phyloP scores from a whole-genome alignment of 2,113 vertebrate species.

The Brachypodius melanocephalos region DNA sequence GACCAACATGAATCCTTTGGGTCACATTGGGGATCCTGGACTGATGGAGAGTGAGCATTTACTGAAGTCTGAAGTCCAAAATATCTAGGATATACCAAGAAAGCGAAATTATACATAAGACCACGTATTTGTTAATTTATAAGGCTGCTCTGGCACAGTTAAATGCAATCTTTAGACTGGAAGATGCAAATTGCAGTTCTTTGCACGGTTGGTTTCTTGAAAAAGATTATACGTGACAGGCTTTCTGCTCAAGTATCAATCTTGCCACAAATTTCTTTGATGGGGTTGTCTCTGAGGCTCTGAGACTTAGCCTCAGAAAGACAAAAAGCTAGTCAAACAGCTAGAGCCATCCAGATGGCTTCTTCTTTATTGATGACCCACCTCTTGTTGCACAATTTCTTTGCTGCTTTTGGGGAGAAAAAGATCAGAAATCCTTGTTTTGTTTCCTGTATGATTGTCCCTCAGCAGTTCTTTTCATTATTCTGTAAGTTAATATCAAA shows the following conservation, averaged over 20 bases:
- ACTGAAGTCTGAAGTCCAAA: background rate
- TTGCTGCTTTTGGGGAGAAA: background rate
- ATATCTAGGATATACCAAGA: background rate
- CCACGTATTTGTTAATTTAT: background rate
- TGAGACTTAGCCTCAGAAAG: background rate
- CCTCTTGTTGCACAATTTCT: background rate
- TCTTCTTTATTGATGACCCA: slow-evolving; percentile 16
- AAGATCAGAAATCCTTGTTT: background rate
- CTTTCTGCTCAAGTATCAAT: slow-evolving; percentile 5
- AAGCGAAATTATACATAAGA: background rate
- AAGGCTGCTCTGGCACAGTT: background rate
- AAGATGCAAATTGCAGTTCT: background rate
- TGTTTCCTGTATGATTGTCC: background rate
- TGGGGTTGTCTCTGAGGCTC: background rate
- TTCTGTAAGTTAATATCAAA: background rate
- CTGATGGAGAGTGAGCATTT: background rate
- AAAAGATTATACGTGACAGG: background rate
- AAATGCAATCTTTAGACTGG: background rate
- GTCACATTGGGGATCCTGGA: background rate
- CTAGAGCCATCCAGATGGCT: slow-evolving; percentile 1
- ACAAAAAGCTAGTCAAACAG: background rate
- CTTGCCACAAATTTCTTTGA: slow-evolving; percentile 10
- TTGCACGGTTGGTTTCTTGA: background rate
- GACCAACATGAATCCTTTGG: background rate
- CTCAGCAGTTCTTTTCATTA: background rate